Evolutionary conservation across 2,113 vertebrate species (phyloP), one percentile per base, ranked within the genome.

Genomic region (Ifrita kowaldi): DNA sequence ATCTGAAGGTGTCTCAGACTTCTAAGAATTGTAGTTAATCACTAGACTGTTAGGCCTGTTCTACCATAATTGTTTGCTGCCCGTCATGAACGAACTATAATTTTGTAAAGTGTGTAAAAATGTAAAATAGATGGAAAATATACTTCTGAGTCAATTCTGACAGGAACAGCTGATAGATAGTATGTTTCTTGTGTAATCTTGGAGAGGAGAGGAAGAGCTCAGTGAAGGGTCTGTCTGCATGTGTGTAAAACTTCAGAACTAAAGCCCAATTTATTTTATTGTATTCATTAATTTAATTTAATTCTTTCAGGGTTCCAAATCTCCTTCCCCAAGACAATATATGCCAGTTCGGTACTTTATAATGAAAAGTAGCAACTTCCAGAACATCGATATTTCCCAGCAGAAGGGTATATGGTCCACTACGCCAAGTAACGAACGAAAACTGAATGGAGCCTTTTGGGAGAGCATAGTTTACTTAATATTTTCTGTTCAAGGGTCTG

Each of bases 401-500:
- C 98, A 98, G 97, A 99, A 98, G 67, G 98, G 98, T 5, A 98
- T 99, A 97, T 99, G 99, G 99, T 99, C 98, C 83, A 99, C 99
- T 69, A 99, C 97, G 0, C 98, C 98, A 59, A 98, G 89, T 97
- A 99, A 99, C 56, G 99, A 99, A 89, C 90, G 59, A 49, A 99
- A 99, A 87, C 97, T 99, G 74, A 98, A 98, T 87, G 97, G 97
- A 94, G 99, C 99, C 76, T 99, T 99, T 96, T 95, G 96, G 95
- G 98, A 98, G 60, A 98, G 98, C 39, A 18, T 86, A 21, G 97
- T 99, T 94, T 98, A 99, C 93, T 98, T 99, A 77, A 92, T 99
- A 91, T 99, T 99, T 98, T 99, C 99, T 89, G 98, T 99, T 89
- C 99, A 99, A 96, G 99, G 99, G 23, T 99, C 99, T 37, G 98